phyloP scores from a whole-genome alignment of 92 coral and sea anemone species.

The Zoanthus sansibaricus region DNA sequence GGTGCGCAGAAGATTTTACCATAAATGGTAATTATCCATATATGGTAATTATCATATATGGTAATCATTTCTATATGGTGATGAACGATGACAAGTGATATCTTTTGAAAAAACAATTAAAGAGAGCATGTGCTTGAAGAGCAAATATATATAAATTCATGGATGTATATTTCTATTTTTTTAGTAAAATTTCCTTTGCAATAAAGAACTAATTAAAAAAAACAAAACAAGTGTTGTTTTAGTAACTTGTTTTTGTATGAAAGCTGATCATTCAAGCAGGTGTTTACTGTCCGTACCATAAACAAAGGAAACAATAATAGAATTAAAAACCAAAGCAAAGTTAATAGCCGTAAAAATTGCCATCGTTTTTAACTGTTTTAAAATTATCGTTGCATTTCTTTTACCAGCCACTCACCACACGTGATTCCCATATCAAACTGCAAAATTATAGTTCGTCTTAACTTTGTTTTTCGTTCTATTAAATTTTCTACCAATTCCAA shows the following conservation, averaged over 20 bases:
- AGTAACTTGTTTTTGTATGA: background rate
- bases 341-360: background rate
- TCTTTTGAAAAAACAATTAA: too few relatives aligned
- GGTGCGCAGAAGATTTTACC: too few relatives aligned
- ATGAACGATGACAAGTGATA: too few relatives aligned
- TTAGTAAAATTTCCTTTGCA: too few relatives aligned
- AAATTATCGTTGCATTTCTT: background rate
- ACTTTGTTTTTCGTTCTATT: background rate
- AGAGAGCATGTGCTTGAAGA: too few relatives aligned
- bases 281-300: background rate
- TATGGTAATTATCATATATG: too few relatives aligned
- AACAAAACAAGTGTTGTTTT: conserved; percentile 23
- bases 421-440: background rate
- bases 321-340: background rate
- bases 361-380: background rate
- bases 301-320: background rate
- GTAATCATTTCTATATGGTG: too few relatives aligned
- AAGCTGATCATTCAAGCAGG: background rate
- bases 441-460: background rate
- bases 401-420: background rate
- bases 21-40: too few relatives aligned
- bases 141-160: too few relatives aligned
- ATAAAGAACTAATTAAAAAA: background rate
- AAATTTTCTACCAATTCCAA: background rate
- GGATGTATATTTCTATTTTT: too few relatives aligned